Base-by-base conservation (phyloP, 2,113 vertebrate species). In the Muscicapa adusta region DNA sequence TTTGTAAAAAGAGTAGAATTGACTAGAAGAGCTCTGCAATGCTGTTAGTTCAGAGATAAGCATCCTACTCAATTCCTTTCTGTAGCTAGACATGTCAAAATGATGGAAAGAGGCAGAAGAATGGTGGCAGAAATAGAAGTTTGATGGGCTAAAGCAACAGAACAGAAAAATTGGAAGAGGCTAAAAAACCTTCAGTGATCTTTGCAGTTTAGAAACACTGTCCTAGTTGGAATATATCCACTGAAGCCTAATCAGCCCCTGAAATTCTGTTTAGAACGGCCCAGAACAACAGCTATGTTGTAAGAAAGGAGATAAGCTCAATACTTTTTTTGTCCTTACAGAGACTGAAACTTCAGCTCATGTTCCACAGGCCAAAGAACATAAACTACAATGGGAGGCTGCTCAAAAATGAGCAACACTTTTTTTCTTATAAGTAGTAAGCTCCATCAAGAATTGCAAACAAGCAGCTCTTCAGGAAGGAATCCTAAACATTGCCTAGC, bases 31-130 rank as follows among this genome's bases (percentile, higher is more conserved):
- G 45, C 11, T 57, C 66, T 58, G 33, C 61, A 72, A 57, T 74
- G 63, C 24, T 65, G 19, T 81, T 92, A 87, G 57, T 87, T 93
- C 57, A 40, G 80, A 92, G 93, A 92, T 78, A 92, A 85, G 73
- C 43, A 68, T 85, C 61, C 70, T 81, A 45, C 24, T 94, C 56
- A 71, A 51, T 86, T 94, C 40, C 26, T 48, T 91, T 61, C 50
- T 62, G 77, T 66, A 92, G 62, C 48, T 87, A 53, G 45, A 34
- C 34, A 18, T 63, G 70, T 71, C 68, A 84, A 91, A 84, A 80
- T 63, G 72, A 89, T 56, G 45, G 73, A 94, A 91, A 82, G 61
- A 87, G 57, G 56, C 57, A 92, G 53, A 94, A 81, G 63, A 95
- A 79, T 67, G 33, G 31, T 68, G 28, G 73, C 67, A 86, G 65